These are phyloP conservation scores for Trichosurus vulpecula DNA, from an alignment of 2,797 vertebrate species.

Conservation along the genomic window DNA sequence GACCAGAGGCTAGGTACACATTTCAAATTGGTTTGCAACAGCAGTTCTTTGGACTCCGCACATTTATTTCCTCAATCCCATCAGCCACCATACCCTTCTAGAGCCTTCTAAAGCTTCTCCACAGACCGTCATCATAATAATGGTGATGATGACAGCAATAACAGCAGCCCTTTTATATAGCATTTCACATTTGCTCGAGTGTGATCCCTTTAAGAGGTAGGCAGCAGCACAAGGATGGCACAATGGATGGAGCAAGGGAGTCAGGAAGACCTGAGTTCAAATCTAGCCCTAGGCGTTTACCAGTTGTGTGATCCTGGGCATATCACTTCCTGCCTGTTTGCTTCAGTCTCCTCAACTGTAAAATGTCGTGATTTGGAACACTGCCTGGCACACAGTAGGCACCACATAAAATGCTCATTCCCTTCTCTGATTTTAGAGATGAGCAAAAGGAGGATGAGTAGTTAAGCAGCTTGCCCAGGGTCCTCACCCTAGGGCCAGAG, in stretches of 20 bases:
- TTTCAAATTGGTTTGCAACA: not conserved
- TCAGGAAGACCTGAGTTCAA: not conserved
- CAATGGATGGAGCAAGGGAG: not conserved
- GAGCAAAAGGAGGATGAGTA: too few species aligned
- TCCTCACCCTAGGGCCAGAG: too few species aligned
- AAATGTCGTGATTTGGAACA: not conserved
- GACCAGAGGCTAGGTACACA: not conserved
- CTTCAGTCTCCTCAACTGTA: too few species aligned
- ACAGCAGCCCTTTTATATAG: not conserved
- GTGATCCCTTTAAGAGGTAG: not conserved
- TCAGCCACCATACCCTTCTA: too few species aligned
- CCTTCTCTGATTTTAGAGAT: too few species aligned
- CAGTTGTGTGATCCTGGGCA: not conserved
- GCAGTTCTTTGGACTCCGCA: too few species aligned
- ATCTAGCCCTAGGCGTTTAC: not conserved
- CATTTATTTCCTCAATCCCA: not conserved
- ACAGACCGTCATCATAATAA: not conserved
- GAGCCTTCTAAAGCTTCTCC: not conserved
- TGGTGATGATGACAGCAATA: too few species aligned
- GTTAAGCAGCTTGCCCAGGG: too few species aligned
- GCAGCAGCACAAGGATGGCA: too few species aligned
- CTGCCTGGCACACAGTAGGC: too few species aligned
- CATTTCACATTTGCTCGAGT: not conserved
- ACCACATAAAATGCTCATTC: too few species aligned
- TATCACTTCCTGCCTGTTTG: not conserved